Evolutionary conservation across 35 echinoderm and acorn worm genomes (phyloP).

Genomic region (Holothuria glaberrima): DNA sequence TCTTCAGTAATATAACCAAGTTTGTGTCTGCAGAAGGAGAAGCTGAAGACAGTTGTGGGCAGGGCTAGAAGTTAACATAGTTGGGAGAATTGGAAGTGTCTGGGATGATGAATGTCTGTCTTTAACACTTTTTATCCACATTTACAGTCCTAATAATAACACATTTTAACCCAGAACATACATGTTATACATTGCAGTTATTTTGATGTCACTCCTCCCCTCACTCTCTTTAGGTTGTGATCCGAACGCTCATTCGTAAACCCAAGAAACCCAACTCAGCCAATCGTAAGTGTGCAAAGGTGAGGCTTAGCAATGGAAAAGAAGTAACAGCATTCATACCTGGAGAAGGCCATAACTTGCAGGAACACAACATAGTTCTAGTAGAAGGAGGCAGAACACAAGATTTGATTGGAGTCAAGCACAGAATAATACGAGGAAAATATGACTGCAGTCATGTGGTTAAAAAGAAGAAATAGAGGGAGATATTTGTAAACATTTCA

Average conservation of each 20-base stretch:
- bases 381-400: slow-evolving; percentile 96
- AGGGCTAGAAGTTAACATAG: too few species aligned
- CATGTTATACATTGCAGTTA: too few species aligned
- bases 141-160: too few species aligned
- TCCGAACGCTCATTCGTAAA: slow-evolving; percentile 85
- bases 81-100: too few species aligned
- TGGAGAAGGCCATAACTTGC: slow-evolving; percentile 91
- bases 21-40: too few species aligned
- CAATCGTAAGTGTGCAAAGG: slow-evolving; percentile 90
- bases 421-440: slow-evolving; percentile 95
- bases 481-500: background rate
- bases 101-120: too few species aligned
- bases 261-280: slow-evolving; percentile 98
- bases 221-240: slow-evolving; percentile 52
- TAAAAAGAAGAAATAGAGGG: slow-evolving; percentile 78
- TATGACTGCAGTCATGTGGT: slow-evolving; percentile 95
- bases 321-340: slow-evolving; percentile 94
- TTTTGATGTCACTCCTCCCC: background rate
- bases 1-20: too few species aligned
- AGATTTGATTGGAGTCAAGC: slow-evolving; percentile 94
- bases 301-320: slow-evolving; percentile 87
- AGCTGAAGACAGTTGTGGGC: too few species aligned
- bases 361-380: slow-evolving; percentile 96
- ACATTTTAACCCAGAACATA: too few species aligned
- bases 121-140: too few species aligned